Conservation (phyloP, 2,888 invertebrate genomes). For the Epirrita christyi region DNA sequence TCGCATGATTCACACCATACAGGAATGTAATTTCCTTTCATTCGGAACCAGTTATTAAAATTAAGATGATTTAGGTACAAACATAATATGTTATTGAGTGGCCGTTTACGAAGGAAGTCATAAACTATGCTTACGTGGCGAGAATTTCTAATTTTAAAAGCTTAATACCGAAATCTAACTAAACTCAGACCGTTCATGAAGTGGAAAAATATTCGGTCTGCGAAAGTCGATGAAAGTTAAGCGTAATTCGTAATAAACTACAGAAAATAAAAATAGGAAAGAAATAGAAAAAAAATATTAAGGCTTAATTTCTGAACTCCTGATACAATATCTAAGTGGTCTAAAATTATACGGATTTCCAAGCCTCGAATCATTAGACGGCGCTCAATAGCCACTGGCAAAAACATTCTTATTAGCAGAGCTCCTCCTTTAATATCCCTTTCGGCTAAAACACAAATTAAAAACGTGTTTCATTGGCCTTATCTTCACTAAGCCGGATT, state of each 20-base stretch:
- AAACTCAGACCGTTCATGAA: too few relatives aligned
- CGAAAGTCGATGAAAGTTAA: too few relatives aligned
- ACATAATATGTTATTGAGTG: slow-evolving; percentile 54
- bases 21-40: slow-evolving; percentile 29
- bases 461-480: slow-evolving; percentile 19
- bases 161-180: too few relatives aligned
- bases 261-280: too few relatives aligned
- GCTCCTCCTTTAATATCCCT: background rate
- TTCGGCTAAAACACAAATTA: slow-evolving; percentile 17
- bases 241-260: too few relatives aligned
- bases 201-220: too few relatives aligned
- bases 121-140: slow-evolving; percentile 49
- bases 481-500: slow-evolving; percentile 20
- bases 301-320: too few relatives aligned
- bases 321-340: too few relatives aligned
- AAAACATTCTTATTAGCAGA: slow-evolving; percentile 12
- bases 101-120: slow-evolving; percentile 49
- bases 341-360: slow-evolving; percentile 17
- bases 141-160: slow-evolving; percentile 47
- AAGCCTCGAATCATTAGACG: background rate
- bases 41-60: slow-evolving; percentile 23
- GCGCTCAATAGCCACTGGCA: background rate
- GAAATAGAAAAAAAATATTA: too few relatives aligned
- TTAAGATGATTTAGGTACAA: slow-evolving; percentile 28
- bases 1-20: slow-evolving; percentile 26